Conservation (phyloP, 2,888 invertebrate genomes). For the Melanchra persicariae region DNA sequence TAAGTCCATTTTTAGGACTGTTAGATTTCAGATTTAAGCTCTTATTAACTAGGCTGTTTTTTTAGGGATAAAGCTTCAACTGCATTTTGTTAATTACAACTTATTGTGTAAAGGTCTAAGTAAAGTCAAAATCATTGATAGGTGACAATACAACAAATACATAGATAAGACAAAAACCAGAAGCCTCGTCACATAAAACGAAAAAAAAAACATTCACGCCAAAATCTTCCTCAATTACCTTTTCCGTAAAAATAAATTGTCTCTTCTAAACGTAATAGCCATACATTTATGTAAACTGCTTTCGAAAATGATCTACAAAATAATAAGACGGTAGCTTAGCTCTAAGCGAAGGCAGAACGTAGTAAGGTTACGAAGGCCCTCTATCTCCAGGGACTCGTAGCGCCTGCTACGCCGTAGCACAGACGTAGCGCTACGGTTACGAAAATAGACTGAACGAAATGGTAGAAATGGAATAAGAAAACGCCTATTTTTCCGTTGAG, state of each 20-base stretch:
- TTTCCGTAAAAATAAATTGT: conserved; percentile 16
- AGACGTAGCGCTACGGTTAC: conserved; percentile 83
- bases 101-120: no score
- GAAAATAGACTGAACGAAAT: conserved; percentile 76
- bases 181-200: neutral
- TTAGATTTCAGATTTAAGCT: neutral
- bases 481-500: conserved; percentile 30
- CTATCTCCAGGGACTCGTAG: conserved; percentile 86
- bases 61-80: no score
- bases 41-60: no score
- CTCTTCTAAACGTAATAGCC: conserved; percentile 44
- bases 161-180: no score
- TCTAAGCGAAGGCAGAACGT: conserved; percentile 80
- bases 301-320: conserved; percentile 80
- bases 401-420: conserved; percentile 85
- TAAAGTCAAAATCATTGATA: no score
- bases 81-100: neutral
- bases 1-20: neutral
- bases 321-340: conserved; percentile 82
- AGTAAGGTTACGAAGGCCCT: conserved; percentile 80
- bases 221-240: conserved; percentile 7
- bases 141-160: no score
- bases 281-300: conserved; percentile 62
- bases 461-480: conserved; percentile 63
- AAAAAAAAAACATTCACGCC: neutral